Evolutionary conservation across 2,113 vertebrate species (phyloP).

Genomic region (Ascaphus truei): DNA sequence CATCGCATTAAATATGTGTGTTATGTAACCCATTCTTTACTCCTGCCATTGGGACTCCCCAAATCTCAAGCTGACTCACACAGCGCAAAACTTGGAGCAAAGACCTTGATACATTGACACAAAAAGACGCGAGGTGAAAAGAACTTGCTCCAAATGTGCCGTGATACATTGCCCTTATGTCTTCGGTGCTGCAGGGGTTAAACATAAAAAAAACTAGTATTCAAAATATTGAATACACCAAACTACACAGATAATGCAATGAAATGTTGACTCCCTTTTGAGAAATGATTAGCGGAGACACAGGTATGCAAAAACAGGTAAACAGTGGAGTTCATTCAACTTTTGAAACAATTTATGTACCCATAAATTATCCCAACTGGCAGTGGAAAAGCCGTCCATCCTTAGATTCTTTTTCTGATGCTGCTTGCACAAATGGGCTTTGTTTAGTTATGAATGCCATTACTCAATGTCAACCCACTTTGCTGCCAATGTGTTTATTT

Average conservation of each 20-base stretch:
- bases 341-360: neutral
- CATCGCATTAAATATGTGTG: too few species aligned
- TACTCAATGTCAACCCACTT: neutral
- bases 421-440: neutral
- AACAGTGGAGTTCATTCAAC: conserved; percentile 31
- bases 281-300: neutral
- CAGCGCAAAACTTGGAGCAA: too few species aligned
- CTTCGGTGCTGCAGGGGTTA: too few species aligned
- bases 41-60: too few species aligned
- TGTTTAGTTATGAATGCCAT: neutral
- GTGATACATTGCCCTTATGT: too few species aligned
- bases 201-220: too few species aligned
- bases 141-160: too few species aligned
- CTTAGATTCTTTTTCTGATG: neutral
- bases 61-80: too few species aligned
- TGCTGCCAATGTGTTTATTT: neutral
- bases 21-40: too few species aligned
- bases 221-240: neutral
- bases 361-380: conserved; percentile 11
- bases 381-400: neutral
- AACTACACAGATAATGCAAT: neutral
- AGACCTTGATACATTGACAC: too few species aligned
- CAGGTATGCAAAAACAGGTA: conserved; percentile 10
- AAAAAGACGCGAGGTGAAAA: too few species aligned
- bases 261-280: neutral